Base-by-base conservation (phyloP, 2,888 invertebrate species). In the Spicauda simplicius region DNA sequence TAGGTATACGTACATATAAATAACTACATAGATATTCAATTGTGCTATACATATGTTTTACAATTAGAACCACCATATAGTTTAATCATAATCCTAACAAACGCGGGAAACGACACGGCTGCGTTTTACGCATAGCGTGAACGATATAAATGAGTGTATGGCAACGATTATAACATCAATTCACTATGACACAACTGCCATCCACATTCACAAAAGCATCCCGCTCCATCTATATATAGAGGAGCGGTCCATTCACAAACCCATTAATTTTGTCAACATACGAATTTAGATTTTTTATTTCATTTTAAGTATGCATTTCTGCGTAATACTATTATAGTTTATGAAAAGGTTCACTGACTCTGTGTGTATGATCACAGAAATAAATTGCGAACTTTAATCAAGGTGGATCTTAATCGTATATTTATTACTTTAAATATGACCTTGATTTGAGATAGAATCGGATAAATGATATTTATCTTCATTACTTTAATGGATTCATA, bases 111-210 rank as follows among this genome's bases (percentile, higher is more conserved):
- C 14, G 14, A 14, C 41, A 41, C 41, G 41, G 41, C 41, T 41
- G 41, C 41, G 14, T 41, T 41, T 41, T 41, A 41, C 14, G 41
- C 41, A 41, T 14, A 14, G 48, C 16, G 48, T 14, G 48, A 48
- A 20, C 58, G n/a, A 37, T 20, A 19, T 45, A 58, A 58, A 58
- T 58, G 58, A 41, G 19, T 45, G 58, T 45, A 58, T 58, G 20
- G 45, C 10, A 41, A 58, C 41, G 45, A 58, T 58, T 58, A 58
- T 14, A 45, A 19, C 58, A 58, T 58, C 58, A 58, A 58, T 58
- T 58, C 41, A 57, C 37, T 45, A 20, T n/a, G 45, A n/a, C 45
- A 45, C 41, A 20, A 7, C 33, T 19, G 41, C 19, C 20, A 58
- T 58, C 14, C 58, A 58, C 58, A 45, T 20, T 45, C 45, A n/a